Conservation (phyloP, 2,797 vertebrate genomes). For the Ateles fusciceps region DNA sequence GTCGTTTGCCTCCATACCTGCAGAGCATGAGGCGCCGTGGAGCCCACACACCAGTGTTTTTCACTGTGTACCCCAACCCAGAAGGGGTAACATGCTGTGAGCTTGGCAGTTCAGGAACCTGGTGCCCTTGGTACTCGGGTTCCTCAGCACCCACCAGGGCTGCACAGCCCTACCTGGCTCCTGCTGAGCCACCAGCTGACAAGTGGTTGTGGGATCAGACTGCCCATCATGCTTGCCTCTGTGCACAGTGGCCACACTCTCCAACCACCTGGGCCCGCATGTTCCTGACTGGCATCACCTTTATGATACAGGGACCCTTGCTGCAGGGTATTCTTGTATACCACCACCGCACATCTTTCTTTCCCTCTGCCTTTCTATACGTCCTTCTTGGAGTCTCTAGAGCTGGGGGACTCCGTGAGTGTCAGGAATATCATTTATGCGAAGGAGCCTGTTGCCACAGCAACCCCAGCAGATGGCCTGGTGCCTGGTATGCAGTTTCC, state of each 20-base stretch:
- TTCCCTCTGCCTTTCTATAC: background rate
- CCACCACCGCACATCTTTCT: background rate
- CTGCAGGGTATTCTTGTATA: background rate
- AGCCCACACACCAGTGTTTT: too few species aligned
- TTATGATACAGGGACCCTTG: too few species aligned
- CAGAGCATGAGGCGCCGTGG: background rate
- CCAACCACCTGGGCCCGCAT: background rate
- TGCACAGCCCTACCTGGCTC: background rate
- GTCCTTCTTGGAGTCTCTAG: background rate
- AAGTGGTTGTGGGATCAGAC: background rate
- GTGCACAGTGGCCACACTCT: background rate
- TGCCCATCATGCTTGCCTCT: background rate
- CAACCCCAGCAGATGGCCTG: background rate
- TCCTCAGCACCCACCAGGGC: background rate
- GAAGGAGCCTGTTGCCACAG: constrained; percentile 59
- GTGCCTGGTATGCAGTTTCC: background rate
- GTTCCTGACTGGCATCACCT: background rate
- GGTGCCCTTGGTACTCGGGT: background rate
- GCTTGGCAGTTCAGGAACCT: background rate
- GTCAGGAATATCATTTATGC: constrained; percentile 28
- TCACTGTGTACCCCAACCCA: background rate
- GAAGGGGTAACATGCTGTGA: background rate
- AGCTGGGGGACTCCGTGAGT: background rate
- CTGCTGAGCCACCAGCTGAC: background rate
- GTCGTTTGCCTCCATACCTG: background rate